These are phyloP conservation scores for Falcunculus frontatus DNA, from an alignment of 2,113 vertebrate genomes.

Conservation along the genomic window DNA sequence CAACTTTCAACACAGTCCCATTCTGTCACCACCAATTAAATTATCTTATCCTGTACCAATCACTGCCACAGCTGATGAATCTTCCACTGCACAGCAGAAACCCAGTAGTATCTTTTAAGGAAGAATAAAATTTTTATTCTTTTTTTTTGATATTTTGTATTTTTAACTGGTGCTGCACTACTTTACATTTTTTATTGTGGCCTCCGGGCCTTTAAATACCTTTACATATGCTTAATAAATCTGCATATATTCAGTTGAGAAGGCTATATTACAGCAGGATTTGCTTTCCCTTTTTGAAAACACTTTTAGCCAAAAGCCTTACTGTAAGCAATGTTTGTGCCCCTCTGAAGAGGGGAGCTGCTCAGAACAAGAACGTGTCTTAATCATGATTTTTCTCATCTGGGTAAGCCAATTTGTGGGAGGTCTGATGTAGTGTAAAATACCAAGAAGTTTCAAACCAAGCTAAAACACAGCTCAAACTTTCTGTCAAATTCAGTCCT, in stretches of 20 bases:
- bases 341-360: background rate
- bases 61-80: background rate
- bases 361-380: background rate
- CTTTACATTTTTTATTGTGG: background rate
- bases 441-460: background rate
- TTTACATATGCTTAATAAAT: background rate
- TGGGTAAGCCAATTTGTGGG: background rate
- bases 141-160: background rate
- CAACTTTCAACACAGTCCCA: background rate
- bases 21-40: background rate
- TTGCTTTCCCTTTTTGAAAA: background rate
- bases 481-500: background rate
- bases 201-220: background rate
- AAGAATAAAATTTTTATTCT: background rate
- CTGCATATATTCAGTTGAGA: background rate
- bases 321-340: background rate
- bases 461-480: background rate
- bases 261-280: background rate
- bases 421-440: background rate
- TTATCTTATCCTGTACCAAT: background rate
- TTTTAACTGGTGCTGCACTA: background rate
- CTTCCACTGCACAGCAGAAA: background rate
- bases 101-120: background rate
- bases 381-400: conserved; percentile 20
- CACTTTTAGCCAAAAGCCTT: background rate